phyloP scores from a whole-genome alignment of 2,797 vertebrate species.

The Avahi laniger region DNA sequence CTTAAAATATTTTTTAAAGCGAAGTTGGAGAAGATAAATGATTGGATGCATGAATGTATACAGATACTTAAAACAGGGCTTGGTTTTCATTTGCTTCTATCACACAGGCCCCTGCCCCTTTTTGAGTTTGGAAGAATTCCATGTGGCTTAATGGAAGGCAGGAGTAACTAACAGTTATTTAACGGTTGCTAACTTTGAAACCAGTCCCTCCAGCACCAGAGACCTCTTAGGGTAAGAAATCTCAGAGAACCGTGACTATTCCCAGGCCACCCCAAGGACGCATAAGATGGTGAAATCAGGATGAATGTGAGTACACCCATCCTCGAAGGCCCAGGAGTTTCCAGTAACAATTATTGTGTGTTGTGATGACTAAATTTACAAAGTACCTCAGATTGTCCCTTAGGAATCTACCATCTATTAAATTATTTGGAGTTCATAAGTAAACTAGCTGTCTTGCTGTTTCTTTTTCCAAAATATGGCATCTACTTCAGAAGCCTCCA shows the following conservation, averaged over 20 bases:
- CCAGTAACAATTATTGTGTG: neutral
- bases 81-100: neutral
- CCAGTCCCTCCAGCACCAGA: neutral
- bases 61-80: neutral
- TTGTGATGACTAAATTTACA: neutral
- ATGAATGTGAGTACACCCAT: neutral
- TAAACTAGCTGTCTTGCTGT: neutral
- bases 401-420: neutral
- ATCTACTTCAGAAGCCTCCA: neutral
- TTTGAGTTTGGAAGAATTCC: neutral
- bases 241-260: neutral
- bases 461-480: neutral
- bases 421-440: neutral
- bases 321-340: neutral
- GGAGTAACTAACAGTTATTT: neutral
- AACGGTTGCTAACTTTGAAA: neutral
- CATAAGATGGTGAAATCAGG: neutral
- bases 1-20: neutral
- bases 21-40: neutral
- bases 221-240: neutral
- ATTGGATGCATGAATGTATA: neutral
- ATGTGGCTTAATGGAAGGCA: neutral
- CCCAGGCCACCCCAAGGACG: neutral
- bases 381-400: neutral
- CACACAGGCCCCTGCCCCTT: neutral